Percentiles rank a stretch among this genome's conserved stretches.
Conservation (phyloP, 2,888 invertebrate species). For the Netelia virgata region DNA sequence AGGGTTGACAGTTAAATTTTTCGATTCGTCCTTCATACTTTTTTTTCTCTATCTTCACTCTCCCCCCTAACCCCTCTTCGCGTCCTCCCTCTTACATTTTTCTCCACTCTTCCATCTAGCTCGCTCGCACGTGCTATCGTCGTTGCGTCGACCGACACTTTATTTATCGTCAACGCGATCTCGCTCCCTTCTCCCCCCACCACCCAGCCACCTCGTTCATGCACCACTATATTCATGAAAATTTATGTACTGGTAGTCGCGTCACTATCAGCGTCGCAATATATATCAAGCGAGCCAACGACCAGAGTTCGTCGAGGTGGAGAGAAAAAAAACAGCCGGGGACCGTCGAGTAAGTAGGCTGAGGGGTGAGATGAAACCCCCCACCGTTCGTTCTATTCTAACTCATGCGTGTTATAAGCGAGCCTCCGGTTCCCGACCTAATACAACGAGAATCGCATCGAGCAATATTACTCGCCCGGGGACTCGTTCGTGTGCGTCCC, state of each 20-base stretch:
- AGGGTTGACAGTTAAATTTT: conserved; percentile 34
- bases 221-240: not conserved
- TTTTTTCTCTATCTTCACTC: conserved; percentile 14
- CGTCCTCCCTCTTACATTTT: not conserved
- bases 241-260: not conserved
- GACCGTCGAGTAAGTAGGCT: not conserved
- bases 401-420: conserved; percentile 76
- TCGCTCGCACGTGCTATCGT: not conserved
- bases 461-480: conserved; percentile 70
- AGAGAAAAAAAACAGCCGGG: not conserved
- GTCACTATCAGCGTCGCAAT: conserved; percentile 9
- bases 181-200: not conserved
- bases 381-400: conserved; percentile 75
- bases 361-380: not conserved
- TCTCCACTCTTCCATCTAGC: not conserved
- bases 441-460: conserved; percentile 80
- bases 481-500: conserved; percentile 61
- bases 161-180: conserved; percentile 24
- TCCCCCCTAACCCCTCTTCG: conserved; percentile 9
- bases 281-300: conserved; percentile 10
- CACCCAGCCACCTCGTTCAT: not conserved
- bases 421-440: conserved; percentile 81
- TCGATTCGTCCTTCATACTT: conserved; percentile 8
- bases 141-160: not conserved
- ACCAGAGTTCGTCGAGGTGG: not conserved